These are phyloP conservation scores for Rhizomys pruinosus DNA, from an alignment of 2,113 vertebrate species.

Conservation along the genomic window DNA sequence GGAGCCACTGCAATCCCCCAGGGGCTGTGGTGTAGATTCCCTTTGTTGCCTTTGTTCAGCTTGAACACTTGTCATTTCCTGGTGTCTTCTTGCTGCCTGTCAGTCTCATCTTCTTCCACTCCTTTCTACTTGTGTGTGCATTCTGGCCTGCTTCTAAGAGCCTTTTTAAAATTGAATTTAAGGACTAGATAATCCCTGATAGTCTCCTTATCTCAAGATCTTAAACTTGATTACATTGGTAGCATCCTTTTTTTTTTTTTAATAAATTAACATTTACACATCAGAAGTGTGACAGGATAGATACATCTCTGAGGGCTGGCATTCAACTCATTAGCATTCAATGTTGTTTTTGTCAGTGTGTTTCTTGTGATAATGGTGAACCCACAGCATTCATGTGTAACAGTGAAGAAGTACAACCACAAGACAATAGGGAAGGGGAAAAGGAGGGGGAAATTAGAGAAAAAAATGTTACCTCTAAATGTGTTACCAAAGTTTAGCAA, in stretches of 20 bases:
- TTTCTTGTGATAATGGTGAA: background rate
- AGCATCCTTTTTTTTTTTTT: background rate
- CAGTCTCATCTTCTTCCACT: background rate
- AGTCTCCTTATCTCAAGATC: background rate
- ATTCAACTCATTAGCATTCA: background rate
- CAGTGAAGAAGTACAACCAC: conserved; percentile 19
- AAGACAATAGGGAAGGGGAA: background rate
- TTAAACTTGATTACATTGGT: background rate
- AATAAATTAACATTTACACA: background rate
- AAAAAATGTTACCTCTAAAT: background rate
- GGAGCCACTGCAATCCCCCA: background rate
- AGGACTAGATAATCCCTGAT: background rate
- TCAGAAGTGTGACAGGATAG: background rate
- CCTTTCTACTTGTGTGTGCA: background rate
- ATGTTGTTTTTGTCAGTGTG: background rate
- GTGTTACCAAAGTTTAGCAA: conserved; percentile 18
- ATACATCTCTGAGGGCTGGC: background rate
- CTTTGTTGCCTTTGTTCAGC: background rate
- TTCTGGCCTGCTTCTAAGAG: background rate
- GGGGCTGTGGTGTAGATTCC: background rate
- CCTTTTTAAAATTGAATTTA: background rate
- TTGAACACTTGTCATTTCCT: background rate
- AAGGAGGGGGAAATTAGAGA: background rate
- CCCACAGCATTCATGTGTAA: background rate
- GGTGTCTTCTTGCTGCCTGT: background rate